phyloP scores from a whole-genome alignment of 2,888 invertebrate species.

The Acleris sparsana region DNA sequence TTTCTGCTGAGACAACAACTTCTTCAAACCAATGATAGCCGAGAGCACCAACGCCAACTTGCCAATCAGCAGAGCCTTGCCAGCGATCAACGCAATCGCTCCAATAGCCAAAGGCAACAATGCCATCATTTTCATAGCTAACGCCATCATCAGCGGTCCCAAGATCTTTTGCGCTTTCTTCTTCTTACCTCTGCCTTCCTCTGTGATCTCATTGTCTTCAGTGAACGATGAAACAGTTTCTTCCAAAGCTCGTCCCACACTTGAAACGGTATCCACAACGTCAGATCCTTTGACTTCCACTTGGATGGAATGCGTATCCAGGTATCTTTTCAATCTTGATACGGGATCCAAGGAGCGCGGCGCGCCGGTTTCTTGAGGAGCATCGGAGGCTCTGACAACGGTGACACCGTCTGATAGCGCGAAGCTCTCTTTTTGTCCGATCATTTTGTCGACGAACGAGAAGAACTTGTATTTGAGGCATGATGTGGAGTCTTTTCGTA shows the following conservation, averaged over 20 bases:
- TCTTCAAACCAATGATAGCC: conserved; percentile 92
- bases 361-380: conserved; percentile 89
- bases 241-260: conserved; percentile 91
- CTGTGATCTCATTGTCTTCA: conserved; percentile 84
- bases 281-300: conserved; percentile 93
- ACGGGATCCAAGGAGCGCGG: conserved; percentile 89
- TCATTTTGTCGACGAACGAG: conserved; percentile 93
- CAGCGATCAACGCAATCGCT: conserved; percentile 92
- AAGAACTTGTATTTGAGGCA: conserved; percentile 94
- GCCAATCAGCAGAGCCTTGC: conserved; percentile 92
- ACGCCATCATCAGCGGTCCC: conserved; percentile 89
- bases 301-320: conserved; percentile 91
- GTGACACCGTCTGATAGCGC: conserved; percentile 92
- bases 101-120: conserved; percentile 90
- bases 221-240: conserved; percentile 87
- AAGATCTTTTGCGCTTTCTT: conserved; percentile 91
- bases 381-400: conserved; percentile 89
- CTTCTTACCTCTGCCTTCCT: conserved; percentile 91
- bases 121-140: conserved; percentile 91
- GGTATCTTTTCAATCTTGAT: conserved; percentile 88
- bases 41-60: conserved; percentile 93
- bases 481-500: conserved; percentile 91
- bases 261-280: conserved; percentile 90
- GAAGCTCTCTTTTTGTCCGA: conserved; percentile 91
- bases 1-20: conserved; percentile 90